Evolutionary conservation across 2,797 vertebrate species (phyloP).

Genomic region (Chrosomus eos): DNA sequence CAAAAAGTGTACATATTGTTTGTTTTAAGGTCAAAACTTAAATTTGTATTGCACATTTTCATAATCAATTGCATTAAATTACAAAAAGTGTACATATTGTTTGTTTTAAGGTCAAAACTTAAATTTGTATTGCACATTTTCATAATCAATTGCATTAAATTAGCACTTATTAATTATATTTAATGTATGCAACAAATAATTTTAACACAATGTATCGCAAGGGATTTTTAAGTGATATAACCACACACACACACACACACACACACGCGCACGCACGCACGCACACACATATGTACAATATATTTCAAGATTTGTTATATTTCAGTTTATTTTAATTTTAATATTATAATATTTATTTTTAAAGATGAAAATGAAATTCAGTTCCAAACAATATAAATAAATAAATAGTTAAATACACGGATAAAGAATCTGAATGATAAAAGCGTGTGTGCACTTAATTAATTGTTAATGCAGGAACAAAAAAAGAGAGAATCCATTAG

Average conservation of each 20-base stretch:
- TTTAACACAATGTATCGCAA: neutral
- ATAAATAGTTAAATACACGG: neutral
- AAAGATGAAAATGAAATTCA: neutral
- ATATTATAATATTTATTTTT: neutral
- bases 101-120: neutral
- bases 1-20: neutral
- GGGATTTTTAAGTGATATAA: too few species aligned
- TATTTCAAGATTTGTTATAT: neutral
- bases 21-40: neutral
- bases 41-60: neutral
- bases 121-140: neutral
- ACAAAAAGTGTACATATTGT: neutral
- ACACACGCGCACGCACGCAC: too few species aligned
- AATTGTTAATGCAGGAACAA: constrained; percentile 28
- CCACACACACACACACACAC: too few species aligned
- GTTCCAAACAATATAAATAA: neutral
- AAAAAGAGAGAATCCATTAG: constrained; percentile 19
- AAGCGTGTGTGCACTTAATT: constrained; percentile 25
- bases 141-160: neutral
- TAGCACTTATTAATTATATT: neutral
- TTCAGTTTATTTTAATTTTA: neutral
- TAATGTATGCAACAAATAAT: neutral
- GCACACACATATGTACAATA: neutral
- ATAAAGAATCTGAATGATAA: constrained; percentile 16
- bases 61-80: neutral